Conservation (phyloP, 1,140 invertebrate genomes). For the Cherax quadricarinatus region DNA sequence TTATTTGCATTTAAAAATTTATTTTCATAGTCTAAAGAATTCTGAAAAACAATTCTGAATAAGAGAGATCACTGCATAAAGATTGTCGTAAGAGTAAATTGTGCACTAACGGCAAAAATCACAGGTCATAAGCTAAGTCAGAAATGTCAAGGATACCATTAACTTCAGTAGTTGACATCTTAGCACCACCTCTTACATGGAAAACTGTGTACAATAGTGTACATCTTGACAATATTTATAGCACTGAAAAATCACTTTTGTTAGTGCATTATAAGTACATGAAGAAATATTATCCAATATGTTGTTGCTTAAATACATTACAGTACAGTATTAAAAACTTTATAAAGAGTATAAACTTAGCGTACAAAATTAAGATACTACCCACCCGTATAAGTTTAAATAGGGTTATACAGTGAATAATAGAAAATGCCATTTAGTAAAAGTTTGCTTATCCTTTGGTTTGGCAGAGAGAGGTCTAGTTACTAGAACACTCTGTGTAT, state of each 20-base stretch:
- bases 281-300: constrained; percentile 23
- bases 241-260: constrained; percentile 7
- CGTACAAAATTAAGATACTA: background rate
- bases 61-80: background rate
- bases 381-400: constrained; percentile 17
- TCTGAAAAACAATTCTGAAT: too few relatives aligned
- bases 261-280: constrained; percentile 17
- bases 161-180: background rate
- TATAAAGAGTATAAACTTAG: constrained; percentile 15
- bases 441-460: background rate
- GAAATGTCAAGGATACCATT: constrained; percentile 13
- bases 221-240: background rate
- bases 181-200: constrained; percentile 36
- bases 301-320: constrained; percentile 2
- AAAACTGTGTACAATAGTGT: background rate
- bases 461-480: background rate
- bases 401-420: constrained; percentile 4
- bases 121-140: constrained; percentile 29
- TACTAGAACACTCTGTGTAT: background rate
- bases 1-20: too few relatives aligned
- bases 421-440: constrained; percentile 9
- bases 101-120: constrained; percentile 14
- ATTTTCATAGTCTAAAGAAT: too few relatives aligned
- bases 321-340: constrained; percentile 23
- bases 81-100: background rate